Conservation (phyloP, 2,888 invertebrate genomes). For the Bruchidius siliquastri region DNA sequence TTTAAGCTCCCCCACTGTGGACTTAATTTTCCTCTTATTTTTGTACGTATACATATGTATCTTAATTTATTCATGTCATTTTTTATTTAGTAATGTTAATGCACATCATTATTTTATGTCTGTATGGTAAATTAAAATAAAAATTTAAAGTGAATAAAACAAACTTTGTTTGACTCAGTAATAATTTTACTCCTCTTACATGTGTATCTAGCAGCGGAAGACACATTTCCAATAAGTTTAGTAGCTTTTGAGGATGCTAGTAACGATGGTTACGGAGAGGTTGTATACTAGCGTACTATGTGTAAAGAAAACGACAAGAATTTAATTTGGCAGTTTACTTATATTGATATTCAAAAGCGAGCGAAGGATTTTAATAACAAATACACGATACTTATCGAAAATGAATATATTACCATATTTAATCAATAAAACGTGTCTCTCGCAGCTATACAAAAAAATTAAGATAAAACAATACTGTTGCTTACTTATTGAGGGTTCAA, state of each 20-base stretch:
- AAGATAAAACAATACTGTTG: not conserved
- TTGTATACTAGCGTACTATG: too few species aligned
- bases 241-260: too few species aligned
- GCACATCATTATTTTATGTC: conserved; percentile 50
- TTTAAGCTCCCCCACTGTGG: conserved; percentile 7
- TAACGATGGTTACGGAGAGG: too few species aligned
- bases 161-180: conserved; percentile 5
- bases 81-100: conserved; percentile 37
- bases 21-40: conserved; percentile 21
- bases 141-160: conserved; percentile 33
- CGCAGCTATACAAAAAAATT: not conserved
- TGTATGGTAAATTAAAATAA: conserved; percentile 50
- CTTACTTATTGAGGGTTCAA: not conserved
- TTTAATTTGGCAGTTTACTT: too few species aligned
- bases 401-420: not conserved
- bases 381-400: too few species aligned
- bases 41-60: conserved; percentile 21
- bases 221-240: too few species aligned
- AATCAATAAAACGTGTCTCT: not conserved
- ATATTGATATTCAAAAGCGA: too few species aligned
- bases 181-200: too few species aligned
- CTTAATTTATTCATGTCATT: conserved; percentile 35
- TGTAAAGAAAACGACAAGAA: too few species aligned
- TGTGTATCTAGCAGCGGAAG: too few species aligned
- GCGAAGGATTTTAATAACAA: too few species aligned